These are phyloP conservation scores for Myotis myotis DNA, from an alignment of 2,797 vertebrate genomes.

Conservation along the genomic window DNA sequence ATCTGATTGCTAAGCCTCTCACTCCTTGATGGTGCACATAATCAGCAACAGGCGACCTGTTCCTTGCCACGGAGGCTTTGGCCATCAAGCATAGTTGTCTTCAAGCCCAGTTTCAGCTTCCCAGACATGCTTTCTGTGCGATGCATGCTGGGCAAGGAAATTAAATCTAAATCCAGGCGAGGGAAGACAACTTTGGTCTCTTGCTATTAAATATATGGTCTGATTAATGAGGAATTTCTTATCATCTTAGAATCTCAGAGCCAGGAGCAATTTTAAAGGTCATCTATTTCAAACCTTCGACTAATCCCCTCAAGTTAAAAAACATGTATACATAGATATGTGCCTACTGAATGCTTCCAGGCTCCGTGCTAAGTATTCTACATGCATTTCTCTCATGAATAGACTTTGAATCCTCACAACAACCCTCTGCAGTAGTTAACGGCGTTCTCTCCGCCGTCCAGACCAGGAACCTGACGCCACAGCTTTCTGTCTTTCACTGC, in stretches of 20 bases:
- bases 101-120: not conserved
- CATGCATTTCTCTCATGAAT: not conserved
- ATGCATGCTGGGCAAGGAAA: not conserved
- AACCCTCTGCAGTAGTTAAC: not conserved
- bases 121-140: not conserved
- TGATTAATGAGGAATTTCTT: constrained; percentile 59
- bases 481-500: not conserved
- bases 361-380: not conserved
- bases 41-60: not conserved
- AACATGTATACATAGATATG: not conserved
- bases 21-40: not conserved
- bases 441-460: not conserved
- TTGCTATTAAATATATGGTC: constrained; percentile 29
- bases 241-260: constrained; percentile 39
- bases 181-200: not conserved
- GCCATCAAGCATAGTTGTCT: not conserved
- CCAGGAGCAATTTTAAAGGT: constrained; percentile 64
- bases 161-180: constrained; percentile 23
- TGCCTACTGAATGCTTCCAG: not conserved
- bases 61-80: not conserved
- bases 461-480: not conserved
- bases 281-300: constrained; percentile 50
- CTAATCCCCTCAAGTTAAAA: constrained; percentile 60
- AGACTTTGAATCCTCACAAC: not conserved
- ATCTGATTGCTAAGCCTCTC: not conserved